A percentile compares a stretch with the other conserved stretches of the same genome.
These are phyloP conservation scores for Protonemura montana DNA, from an alignment of 2,888 invertebrate genomes.

Conservation along the genomic window DNA sequence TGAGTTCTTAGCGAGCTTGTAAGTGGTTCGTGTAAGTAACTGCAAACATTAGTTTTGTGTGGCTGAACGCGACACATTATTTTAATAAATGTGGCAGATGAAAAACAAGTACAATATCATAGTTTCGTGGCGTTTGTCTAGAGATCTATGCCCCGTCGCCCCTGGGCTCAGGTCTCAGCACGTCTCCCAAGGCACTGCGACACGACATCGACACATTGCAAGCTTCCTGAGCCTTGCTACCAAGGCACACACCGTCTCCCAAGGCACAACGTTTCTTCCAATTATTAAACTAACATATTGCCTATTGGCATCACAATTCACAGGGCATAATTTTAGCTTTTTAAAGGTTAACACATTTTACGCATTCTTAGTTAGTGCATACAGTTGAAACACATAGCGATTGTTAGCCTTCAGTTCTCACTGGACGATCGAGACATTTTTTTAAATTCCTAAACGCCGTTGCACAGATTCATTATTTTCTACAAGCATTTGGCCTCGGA, in stretches of 20 bases:
- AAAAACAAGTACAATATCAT: background rate
- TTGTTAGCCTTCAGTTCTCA: constrained; percentile 33
- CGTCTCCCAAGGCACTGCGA: background rate
- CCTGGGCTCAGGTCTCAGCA: background rate
- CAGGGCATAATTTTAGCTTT: background rate
- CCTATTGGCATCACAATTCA: constrained; percentile 5
- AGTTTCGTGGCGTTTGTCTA: background rate
- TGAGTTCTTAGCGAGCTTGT: background rate
- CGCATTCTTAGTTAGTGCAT: background rate
- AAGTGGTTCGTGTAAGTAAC: constrained; percentile 1
- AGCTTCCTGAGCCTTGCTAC: background rate
- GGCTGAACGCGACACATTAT: background rate
- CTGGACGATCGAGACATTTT: constrained; percentile 24
- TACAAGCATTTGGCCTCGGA: background rate
- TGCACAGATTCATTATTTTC: background rate
- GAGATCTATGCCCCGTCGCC: background rate
- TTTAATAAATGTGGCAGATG: constrained; percentile 2
- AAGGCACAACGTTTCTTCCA: background rate
- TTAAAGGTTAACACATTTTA: background rate
- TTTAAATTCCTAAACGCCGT: background rate
- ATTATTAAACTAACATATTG: background rate
- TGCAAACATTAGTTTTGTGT: constrained; percentile 9
- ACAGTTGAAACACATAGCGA: background rate
- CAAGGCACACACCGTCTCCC: background rate
- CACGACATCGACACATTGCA: background rate